These are phyloP conservation scores for Hydriomena furcata DNA, from an alignment of 2,888 invertebrate species.

Conservation along the genomic window DNA sequence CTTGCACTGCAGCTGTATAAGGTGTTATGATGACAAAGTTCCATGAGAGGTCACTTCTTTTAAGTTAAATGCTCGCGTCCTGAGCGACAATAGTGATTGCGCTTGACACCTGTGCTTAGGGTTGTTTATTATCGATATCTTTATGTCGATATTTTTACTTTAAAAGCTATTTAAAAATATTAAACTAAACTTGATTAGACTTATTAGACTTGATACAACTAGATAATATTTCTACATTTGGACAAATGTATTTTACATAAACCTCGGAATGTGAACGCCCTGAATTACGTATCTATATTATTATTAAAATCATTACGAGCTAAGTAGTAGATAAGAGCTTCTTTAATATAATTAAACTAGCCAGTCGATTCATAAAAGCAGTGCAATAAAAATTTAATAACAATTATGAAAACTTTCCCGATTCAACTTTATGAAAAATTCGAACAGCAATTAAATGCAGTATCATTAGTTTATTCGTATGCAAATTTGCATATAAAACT, in stretches of 20 bases:
- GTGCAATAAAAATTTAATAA: background rate
- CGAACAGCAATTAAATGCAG: constrained; percentile 17
- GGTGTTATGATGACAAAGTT: constrained; percentile 67
- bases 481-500: constrained; percentile 17
- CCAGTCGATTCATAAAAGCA: too few relatives aligned
- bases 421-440: constrained; percentile 2
- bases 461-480: constrained; percentile 18
- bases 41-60: constrained; percentile 66
- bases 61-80: constrained; percentile 77
- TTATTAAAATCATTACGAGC: background rate
- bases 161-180: too few relatives aligned
- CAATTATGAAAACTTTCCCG: background rate
- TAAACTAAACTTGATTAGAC: too few relatives aligned
- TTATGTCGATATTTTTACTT: constrained; percentile 21
- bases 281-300: too few relatives aligned
- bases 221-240: too few relatives aligned
- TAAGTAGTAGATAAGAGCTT: background rate
- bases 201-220: too few relatives aligned
- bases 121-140: constrained; percentile 46
- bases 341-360: too few relatives aligned
- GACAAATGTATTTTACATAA: too few relatives aligned
- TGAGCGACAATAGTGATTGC: constrained; percentile 70
- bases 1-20: constrained; percentile 56
- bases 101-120: constrained; percentile 74
- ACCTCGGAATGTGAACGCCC: too few relatives aligned